These are phyloP conservation scores for Colaptes auratus DNA, from an alignment of 2,113 vertebrate species.

Conservation along the genomic window DNA sequence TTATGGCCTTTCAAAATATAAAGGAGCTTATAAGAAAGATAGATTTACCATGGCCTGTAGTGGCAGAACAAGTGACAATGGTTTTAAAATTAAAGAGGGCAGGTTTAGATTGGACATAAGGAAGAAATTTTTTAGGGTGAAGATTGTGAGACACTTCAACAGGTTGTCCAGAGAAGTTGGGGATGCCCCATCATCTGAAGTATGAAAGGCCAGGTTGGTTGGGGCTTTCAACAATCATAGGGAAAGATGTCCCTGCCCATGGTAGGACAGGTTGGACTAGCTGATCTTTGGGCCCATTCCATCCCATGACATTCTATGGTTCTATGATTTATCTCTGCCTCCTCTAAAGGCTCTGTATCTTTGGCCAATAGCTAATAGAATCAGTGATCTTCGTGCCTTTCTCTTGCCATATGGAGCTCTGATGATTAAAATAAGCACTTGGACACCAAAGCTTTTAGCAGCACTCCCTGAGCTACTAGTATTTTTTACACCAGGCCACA, in stretches of 20 bases:
- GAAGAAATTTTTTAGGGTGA: neutral
- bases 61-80: neutral
- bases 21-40: neutral
- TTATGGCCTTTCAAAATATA: neutral
- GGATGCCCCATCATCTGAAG: neutral
- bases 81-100: neutral
- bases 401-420: neutral
- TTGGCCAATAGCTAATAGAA: neutral
- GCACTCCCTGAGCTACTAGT: neutral
- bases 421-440: neutral
- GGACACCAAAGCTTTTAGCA: neutral
- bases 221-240: neutral
- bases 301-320: neutral
- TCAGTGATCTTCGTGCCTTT: neutral
- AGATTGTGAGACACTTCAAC: neutral
- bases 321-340: neutral
- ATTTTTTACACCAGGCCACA: slow-evolving; percentile 17
- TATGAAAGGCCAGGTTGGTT: neutral
- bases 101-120: neutral
- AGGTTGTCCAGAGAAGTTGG: neutral
- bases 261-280: neutral
- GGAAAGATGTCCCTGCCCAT: neutral
- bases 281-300: neutral
- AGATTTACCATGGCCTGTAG: neutral
- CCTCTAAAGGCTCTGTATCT: neutral